Evolutionary conservation across 2,797 vertebrate species (phyloP).

Genomic region (Hybognathus amarus): DNA sequence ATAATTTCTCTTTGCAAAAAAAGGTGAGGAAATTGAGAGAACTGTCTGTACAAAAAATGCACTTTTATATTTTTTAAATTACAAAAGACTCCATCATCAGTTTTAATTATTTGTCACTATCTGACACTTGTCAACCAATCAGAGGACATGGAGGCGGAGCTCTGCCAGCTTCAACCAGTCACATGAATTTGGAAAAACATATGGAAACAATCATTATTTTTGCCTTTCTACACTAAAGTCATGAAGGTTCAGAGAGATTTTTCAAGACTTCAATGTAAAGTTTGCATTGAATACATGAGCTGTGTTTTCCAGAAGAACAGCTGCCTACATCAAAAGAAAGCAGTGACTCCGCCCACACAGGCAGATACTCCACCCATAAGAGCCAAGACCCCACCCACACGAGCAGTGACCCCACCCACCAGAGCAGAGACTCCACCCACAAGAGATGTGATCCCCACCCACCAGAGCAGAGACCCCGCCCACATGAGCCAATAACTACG

Average conservation of each 20-base stretch:
- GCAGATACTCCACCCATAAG: not conserved
- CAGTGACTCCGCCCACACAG: conserved; percentile 36
- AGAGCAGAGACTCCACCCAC: too few species aligned
- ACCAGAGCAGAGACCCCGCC: not conserved
- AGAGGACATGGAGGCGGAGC: not conserved
- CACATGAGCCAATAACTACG: fast-evolving
- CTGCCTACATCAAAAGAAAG: conserved; percentile 60
- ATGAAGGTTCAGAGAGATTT: not conserved
- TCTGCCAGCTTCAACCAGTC: not conserved
- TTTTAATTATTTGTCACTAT: too few species aligned
- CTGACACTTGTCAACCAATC: not conserved
- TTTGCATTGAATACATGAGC: too few species aligned
- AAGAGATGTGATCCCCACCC: not conserved
- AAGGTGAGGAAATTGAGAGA: not conserved
- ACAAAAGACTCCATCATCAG: not conserved
- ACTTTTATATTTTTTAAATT: not conserved
- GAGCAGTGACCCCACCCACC: not conserved
- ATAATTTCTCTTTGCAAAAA: not conserved
- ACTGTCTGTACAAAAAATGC: not conserved
- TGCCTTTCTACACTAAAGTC: not conserved
- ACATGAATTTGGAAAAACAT: not conserved
- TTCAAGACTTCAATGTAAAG: not conserved
- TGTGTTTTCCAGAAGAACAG: conserved; percentile 43
- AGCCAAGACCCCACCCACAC: not conserved
- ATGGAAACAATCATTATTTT: not conserved